A percentile compares a stretch with the other conserved stretches of the same genome.
These are phyloP conservation scores for Ellobius talpinus DNA, from an alignment of 2,113 vertebrate genomes.

Conservation along the genomic window DNA sequence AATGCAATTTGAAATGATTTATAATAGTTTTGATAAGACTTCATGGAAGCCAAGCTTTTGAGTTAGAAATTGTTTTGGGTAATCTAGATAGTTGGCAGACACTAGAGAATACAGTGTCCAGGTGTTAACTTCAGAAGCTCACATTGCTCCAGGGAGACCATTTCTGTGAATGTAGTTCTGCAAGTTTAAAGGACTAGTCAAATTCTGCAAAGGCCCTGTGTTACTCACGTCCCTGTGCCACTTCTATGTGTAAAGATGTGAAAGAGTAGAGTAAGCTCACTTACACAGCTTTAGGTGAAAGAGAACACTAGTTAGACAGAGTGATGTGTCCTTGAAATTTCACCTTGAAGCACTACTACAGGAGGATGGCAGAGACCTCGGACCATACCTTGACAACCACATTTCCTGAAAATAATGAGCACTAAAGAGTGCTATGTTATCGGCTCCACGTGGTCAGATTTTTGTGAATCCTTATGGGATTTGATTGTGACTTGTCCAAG, in stretches of 20 bases:
- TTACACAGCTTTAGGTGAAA: constrained; percentile 8
- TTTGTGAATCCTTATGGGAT: neutral
- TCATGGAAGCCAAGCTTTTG: constrained; percentile 44
- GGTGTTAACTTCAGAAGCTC: constrained; percentile 47
- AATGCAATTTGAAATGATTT: constrained; percentile 55
- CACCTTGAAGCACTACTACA: neutral
- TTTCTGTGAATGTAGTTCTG: neutral
- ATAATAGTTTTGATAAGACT: constrained; percentile 60
- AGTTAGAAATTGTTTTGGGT: neutral
- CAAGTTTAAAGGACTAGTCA: constrained; percentile 2
- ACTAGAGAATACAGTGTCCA: constrained; percentile 24
- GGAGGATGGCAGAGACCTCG: neutral
- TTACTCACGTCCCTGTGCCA: constrained; percentile 26
- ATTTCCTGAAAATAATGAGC: constrained; percentile 38
- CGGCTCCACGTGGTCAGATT: constrained; percentile 3
- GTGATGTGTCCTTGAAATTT: neutral
- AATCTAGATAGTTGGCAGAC: constrained; percentile 36
- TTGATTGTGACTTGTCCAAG: neutral
- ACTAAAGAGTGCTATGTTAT: neutral
- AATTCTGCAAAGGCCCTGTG: neutral
- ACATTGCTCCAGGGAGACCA: neutral
- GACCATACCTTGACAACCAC: neutral
- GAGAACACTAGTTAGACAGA: neutral
- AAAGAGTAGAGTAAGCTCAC: neutral
- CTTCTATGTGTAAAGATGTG: neutral